Conservation (phyloP, 2,888 invertebrate genomes). For the Hipparchia sbordonii region DNA sequence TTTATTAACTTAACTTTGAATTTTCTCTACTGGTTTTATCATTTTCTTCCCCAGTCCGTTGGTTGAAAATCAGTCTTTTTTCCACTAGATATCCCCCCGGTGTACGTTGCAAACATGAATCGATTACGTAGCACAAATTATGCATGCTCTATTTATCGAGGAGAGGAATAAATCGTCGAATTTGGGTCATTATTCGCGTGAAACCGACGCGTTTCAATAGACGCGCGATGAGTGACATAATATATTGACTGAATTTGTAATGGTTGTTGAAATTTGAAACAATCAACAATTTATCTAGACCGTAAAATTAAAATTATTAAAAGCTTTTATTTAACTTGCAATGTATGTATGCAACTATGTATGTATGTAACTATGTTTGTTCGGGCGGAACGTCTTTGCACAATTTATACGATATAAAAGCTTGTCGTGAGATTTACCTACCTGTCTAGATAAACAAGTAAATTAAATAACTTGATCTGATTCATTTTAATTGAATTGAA, state of each 20-base stretch:
- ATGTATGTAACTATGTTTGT: too few relatives aligned
- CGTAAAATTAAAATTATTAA: too few relatives aligned
- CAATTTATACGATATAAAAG: too few relatives aligned
- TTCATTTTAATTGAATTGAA: too few relatives aligned
- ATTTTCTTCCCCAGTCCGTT: not conserved
- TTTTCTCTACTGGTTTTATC: too few relatives aligned
- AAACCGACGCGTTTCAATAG: slow-evolving; percentile 32
- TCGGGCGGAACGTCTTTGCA: too few relatives aligned
- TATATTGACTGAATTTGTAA: slow-evolving; percentile 31
- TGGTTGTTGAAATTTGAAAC: slow-evolving; percentile 30
- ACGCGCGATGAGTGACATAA: slow-evolving; percentile 28
- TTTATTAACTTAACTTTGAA: not conserved
- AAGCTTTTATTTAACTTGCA: too few relatives aligned
- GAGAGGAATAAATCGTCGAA: slow-evolving; percentile 38
- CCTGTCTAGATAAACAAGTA: too few relatives aligned
- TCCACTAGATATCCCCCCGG: not conserved
- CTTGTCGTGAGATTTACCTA: too few relatives aligned
- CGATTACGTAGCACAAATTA: slow-evolving; percentile 31
- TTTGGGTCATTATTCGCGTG: slow-evolving; percentile 36
- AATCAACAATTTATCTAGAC: too few relatives aligned
- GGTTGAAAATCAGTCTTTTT: not conserved
- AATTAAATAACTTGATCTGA: too few relatives aligned
- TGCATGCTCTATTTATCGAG: slow-evolving; percentile 36
- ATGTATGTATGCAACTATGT: too few relatives aligned
- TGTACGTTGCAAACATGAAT: slow-evolving; percentile 20